phyloP scores from a whole-genome alignment of 1,140 invertebrate genomes.

The Sinonovacula constricta region DNA sequence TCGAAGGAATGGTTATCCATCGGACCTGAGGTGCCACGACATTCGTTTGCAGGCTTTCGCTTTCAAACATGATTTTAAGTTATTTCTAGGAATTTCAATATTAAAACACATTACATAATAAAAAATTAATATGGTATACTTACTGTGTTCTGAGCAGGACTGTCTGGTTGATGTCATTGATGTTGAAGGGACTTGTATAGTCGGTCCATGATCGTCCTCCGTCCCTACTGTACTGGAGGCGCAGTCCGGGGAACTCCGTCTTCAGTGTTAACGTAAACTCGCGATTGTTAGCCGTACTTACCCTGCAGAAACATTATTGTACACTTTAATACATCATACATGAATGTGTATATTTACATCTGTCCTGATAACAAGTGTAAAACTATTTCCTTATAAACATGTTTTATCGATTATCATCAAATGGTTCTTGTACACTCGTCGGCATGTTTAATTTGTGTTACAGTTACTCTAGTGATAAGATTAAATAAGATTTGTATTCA shows the following conservation, averaged over 20 bases:
- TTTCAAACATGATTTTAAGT: too few species aligned
- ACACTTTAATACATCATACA: not conserved
- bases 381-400: not conserved
- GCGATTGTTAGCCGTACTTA: slow-evolving; percentile 24
- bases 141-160: slow-evolving; percentile 25
- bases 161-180: slow-evolving; percentile 23
- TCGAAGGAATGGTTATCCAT: too few species aligned
- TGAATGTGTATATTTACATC: not conserved
- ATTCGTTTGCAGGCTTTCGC: too few species aligned
- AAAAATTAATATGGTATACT: slow-evolving; percentile 10
- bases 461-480: not conserved
- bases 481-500: too few species aligned
- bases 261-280: slow-evolving; percentile 40
- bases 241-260: slow-evolving; percentile 54
- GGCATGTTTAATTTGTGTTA: slow-evolving; percentile 6
- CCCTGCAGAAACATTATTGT: not conserved
- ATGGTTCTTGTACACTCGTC: not conserved
- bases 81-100: too few species aligned
- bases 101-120: too few species aligned
- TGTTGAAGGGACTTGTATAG: slow-evolving; percentile 14
- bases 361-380: not conserved
- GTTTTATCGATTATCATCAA: not conserved
- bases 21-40: too few species aligned
- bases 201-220: slow-evolving; percentile 54
- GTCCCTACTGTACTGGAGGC: slow-evolving; percentile 58